A percentile compares a stretch with the other conserved stretches of the same genome.
phyloP scores from a whole-genome alignment of 2,797 vertebrate genomes.

The Siniperca undulata region DNA sequence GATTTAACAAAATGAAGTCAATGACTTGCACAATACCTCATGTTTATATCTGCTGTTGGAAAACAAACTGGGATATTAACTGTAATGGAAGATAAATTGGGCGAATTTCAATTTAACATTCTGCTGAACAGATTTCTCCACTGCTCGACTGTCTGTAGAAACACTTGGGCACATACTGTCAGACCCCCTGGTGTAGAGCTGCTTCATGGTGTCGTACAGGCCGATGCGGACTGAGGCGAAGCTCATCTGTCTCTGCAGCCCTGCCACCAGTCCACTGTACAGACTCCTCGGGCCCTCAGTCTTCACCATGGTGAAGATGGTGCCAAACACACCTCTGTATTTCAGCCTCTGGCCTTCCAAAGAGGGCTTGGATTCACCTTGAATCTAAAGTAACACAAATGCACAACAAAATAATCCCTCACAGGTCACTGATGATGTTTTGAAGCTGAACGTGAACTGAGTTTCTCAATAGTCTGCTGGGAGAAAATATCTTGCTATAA shows the following conservation, averaged over 20 bases:
- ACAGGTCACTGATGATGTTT: background rate
- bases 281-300: conserved; percentile 84
- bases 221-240: conserved; percentile 89
- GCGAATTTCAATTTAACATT: too few relatives aligned
- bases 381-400: conserved; percentile 76
- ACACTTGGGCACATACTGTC: conserved; percentile 72
- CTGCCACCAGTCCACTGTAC: conserved; percentile 87
- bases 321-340: conserved; percentile 87
- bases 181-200: conserved; percentile 83
- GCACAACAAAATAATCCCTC: background rate
- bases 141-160: background rate
- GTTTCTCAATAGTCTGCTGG: background rate
- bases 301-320: conserved; percentile 85
- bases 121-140: background rate
- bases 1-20: background rate
- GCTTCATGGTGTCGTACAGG: conserved; percentile 88
- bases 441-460: background rate
- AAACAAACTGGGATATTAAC: background rate
- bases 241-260: conserved; percentile 88
- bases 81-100: background rate
- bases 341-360: conserved; percentile 49
- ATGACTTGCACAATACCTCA: background rate
- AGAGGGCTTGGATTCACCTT: conserved; percentile 79
- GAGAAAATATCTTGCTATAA: background rate
- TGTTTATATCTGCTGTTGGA: background rate